Base-by-base conservation (phyloP, 2,113 vertebrate genomes). In the Axis porcinus region DNA sequence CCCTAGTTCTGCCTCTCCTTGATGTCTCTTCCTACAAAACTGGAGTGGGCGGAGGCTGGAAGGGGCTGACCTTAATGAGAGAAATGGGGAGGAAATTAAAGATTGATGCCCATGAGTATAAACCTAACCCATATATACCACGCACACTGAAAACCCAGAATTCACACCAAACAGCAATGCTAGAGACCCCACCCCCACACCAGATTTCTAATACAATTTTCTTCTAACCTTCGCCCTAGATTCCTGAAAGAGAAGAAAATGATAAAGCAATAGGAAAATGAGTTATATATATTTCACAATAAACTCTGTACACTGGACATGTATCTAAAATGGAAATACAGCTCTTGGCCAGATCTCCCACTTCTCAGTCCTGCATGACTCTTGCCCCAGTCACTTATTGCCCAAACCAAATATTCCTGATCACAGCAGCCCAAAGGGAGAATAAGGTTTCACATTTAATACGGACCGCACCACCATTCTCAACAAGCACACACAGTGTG, bases 231-330 rank as follows among this genome's bases (percentile, higher is more conserved):
- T 97, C 79, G 19, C 67, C 94, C 97, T 91, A 67, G 82, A 97
- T 97, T 93, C 91, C 86, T 89, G 91, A 94, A 92, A 84, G 67
- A 43, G 33, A 47, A 89, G 96, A 83, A 95, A 93, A 90, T 60
- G 88, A 97, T 88, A 96, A 90, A 92, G 93, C 91, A 30, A 83
- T 33, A 52, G n/a, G 88, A 82, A 91, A 94, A 86, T 89, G 60
- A 93, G 19, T 91, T 97, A 27, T 83, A 57, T 97, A 94, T 36
- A 17, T 93, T 97, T 97, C 84, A 62, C 91, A 98, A 93, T 83
- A 94, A 94, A 94, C 95, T 94, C 82, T 23, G 91, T 62, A n/a
- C 23, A 2, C 33, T 47, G 60, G 93, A 91, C 28, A 78, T 0
- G 0, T 27, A 88, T 94, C 57, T 76, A 50, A 92, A 67, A 57